Evolutionary conservation across 2,797 vertebrate species (phyloP).

Genomic region (Hephaestus fuliginosus): DNA sequence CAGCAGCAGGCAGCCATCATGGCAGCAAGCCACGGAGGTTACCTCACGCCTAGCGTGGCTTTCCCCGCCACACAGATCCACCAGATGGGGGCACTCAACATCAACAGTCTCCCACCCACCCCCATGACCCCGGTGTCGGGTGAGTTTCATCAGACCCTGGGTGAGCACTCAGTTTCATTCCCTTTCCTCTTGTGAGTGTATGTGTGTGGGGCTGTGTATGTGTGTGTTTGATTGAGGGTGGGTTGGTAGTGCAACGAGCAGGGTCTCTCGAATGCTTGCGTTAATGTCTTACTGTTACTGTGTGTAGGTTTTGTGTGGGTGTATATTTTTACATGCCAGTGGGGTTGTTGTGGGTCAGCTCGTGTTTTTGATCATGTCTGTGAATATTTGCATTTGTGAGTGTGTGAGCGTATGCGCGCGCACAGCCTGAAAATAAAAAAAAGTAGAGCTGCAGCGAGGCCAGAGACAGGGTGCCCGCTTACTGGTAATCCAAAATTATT

Average conservation of each 20-base stretch:
- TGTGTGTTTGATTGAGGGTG: neutral
- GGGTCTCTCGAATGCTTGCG: neutral
- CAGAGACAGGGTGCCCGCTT: slow-evolving; percentile 55
- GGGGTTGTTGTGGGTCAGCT: slow-evolving; percentile 27
- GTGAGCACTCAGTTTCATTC: slow-evolving; percentile 84
- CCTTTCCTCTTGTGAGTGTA: slow-evolving; percentile 57
- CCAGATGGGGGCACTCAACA: slow-evolving; percentile 97
- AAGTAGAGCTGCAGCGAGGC: slow-evolving; percentile 50
- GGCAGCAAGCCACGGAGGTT: slow-evolving; percentile 95
- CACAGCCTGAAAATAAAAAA: neutral
- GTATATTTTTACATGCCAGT: slow-evolving; percentile 20
- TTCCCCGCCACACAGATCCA: slow-evolving; percentile 97
- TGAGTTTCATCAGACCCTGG: slow-evolving; percentile 86
- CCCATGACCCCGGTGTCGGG: slow-evolving; percentile 93
- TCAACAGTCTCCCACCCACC: slow-evolving; percentile 93
- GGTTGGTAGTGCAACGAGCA: neutral
- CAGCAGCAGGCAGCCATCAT: slow-evolving; percentile 98
- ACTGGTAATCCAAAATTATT: slow-evolving; percentile 74
- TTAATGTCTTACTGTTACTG: slow-evolving; percentile 6
- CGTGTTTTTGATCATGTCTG: slow-evolving; percentile 41
- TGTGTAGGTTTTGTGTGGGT: slow-evolving; percentile 32
- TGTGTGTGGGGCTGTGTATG: slow-evolving; percentile 17
- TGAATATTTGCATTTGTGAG: slow-evolving; percentile 34
- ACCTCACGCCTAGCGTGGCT: slow-evolving; percentile 94
- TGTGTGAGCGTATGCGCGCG: neutral